Evolutionary conservation across 2,888 invertebrate genomes (phyloP), one percentile per base, ranked within the genome.

Genomic region (Cataglyphis cursor): DNA sequence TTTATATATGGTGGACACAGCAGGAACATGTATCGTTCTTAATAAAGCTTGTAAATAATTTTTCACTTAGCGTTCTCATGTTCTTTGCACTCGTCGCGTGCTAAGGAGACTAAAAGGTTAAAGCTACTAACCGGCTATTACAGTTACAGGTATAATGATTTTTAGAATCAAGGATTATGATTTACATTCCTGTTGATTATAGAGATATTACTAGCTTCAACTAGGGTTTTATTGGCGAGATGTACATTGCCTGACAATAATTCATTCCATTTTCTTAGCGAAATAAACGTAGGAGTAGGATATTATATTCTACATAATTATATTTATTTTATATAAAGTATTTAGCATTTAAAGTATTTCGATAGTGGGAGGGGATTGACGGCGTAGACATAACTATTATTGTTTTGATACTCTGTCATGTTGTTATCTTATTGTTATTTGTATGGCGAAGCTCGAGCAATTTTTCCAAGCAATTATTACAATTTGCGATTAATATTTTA

Each of bases 161-260:
- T 78, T 44, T 80, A 15, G 21, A 68, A 21, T 35, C 21, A 21
- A 31, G 35, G 31, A 57, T 68, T 59, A 5, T 59, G 78, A 78
- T 78, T 78, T 57, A 66, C 54, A 76, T 76, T 59, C 57, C 68
- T 59, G 21, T 24, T 31, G 28, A 76, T 41, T 41, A 66, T 10
- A 21, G 18, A 12, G 31, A 4, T 59, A 68, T 68, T 68, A 59
- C 59, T 21, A 51, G 21, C 21, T 80, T 35, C 59, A 59, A 66
- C 28, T 1, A 3, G 21, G 21, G 15, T 44, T 59, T 31, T 21
- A 57, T 24, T 35, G 35, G 31, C 21, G 48, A 64, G 48, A 28
- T 24, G n/a, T 64, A 35, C 0, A 35, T 6, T 35, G 35, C 35
- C 35, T 35, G 35, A 35, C 6, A 35, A 35, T 6, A 35, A 35